Percentiles rank a stretch among this genome's conserved stretches.
Conservation (phyloP, 92 coral and sea anemone species). For the Palythoa grandis region DNA sequence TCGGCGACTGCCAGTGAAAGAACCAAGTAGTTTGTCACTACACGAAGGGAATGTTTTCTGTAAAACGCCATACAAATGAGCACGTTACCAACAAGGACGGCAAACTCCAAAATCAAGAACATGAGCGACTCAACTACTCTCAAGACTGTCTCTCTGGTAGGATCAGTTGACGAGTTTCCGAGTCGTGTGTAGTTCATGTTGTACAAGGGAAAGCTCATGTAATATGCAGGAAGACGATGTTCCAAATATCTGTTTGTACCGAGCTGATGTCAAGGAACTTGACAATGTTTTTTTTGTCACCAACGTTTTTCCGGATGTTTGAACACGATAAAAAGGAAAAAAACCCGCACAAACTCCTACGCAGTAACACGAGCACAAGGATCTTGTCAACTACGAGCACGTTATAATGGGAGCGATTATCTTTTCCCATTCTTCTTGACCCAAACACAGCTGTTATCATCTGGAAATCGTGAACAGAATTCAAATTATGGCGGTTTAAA, state of each 20-base stretch:
- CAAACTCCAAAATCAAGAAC: not conserved
- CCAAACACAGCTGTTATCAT: too few species aligned
- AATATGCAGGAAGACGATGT: not conserved
- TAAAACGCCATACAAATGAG: slow-evolving; percentile 6
- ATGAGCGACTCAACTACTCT: not conserved
- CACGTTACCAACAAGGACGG: not conserved
- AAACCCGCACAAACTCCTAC: too few species aligned
- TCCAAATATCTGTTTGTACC: not conserved
- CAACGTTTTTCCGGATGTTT: not conserved
- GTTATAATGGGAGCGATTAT: too few species aligned
- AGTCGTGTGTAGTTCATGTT: not conserved
- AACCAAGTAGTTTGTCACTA: slow-evolving; percentile 3
- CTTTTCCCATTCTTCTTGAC: too few species aligned
- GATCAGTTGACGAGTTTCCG: not conserved
- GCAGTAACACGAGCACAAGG: too few species aligned
- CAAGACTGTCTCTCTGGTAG: not conserved
- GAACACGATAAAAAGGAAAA: too few species aligned
- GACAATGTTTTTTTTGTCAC: not conserved
- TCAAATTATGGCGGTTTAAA: too few species aligned
- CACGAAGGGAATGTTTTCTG: slow-evolving; percentile 27
- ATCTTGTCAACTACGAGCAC: too few species aligned
- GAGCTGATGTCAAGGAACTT: not conserved
- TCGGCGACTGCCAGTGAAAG: slow-evolving; percentile 30
- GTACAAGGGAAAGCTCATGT: not conserved
- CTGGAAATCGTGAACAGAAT: too few species aligned